Percentiles rank a stretch among this genome's conserved stretches.
Conservation (phyloP, 2,888 invertebrate genomes). For the Oscheius sp. region DNA sequence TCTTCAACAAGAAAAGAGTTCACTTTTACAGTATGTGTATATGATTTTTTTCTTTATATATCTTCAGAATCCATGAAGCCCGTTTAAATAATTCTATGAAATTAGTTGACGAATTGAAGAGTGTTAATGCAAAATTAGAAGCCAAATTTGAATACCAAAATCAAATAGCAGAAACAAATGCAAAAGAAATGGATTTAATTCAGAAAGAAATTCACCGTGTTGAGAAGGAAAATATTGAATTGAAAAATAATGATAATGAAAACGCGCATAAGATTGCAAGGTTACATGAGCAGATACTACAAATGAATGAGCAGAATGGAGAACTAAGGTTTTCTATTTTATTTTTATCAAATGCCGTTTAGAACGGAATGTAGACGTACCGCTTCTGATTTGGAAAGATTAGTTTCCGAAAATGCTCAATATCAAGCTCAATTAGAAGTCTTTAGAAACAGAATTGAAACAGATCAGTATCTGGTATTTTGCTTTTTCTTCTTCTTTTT, state of each 20-base stretch:
- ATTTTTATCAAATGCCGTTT: background rate
- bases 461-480: conserved; percentile 38
- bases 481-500: background rate
- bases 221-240: conserved; percentile 12
- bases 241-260: conserved; percentile 1
- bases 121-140: conserved; percentile 45
- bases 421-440: conserved; percentile 30
- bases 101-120: conserved; percentile 23
- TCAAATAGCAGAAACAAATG: conserved; percentile 29
- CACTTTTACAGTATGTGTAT: background rate
- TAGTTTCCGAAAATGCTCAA: background rate
- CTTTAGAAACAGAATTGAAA: conserved; percentile 20
- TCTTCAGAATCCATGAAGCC: conserved; percentile 13
- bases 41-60: background rate
- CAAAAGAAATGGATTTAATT: conserved; percentile 13
- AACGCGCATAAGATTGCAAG: conserved; percentile 1
- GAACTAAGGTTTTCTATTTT: background rate
- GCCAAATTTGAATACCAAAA: conserved; percentile 54
- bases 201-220: conserved; percentile 22
- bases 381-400: background rate
- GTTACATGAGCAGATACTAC: conserved; percentile 1
- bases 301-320: conserved; percentile 1
- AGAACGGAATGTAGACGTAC: conserved; percentile 10
- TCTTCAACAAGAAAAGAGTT: conserved; percentile 1
- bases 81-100: background rate